Evolutionary conservation across 2,797 vertebrate genomes (phyloP).

Genomic region (Aeoliscus strigatus): DNA sequence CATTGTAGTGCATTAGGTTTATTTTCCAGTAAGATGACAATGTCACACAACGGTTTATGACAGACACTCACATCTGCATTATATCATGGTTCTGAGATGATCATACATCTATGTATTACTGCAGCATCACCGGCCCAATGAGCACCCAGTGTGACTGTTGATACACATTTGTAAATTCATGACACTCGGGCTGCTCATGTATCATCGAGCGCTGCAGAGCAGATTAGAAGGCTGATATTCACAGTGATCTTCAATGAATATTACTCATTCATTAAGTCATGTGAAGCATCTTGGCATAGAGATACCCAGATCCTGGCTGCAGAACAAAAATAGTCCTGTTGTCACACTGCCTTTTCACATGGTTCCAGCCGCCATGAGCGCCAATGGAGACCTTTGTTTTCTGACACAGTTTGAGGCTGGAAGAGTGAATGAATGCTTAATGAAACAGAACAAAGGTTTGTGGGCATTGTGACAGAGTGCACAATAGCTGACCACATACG

Average conservation of each 20-base stretch:
- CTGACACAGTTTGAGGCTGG: slow-evolving; percentile 70
- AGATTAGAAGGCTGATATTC: slow-evolving; percentile 1
- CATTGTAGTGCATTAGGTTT: too few species aligned
- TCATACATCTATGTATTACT: not conserved
- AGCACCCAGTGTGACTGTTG: not conserved
- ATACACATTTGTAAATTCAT: not conserved
- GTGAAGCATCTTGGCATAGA: slow-evolving; percentile 43
- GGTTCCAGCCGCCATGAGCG: slow-evolving; percentile 45
- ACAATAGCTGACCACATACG: slow-evolving; percentile 31
- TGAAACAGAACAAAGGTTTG: slow-evolving; percentile 63
- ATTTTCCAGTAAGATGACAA: too few species aligned
- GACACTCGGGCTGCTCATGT: not conserved
- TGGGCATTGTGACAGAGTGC: slow-evolving; percentile 34
- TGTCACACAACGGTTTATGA: too few species aligned
- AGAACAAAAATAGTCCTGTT: slow-evolving; percentile 64
- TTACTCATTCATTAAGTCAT: slow-evolving; percentile 54
- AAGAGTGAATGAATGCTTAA: slow-evolving; percentile 69
- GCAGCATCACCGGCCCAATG: not conserved
- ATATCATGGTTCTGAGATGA: too few species aligned
- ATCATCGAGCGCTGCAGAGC: not conserved
- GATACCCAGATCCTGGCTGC: slow-evolving; percentile 49
- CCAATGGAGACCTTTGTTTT: slow-evolving; percentile 72
- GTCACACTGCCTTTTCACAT: slow-evolving; percentile 59
- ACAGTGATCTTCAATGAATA: slow-evolving; percentile 21
- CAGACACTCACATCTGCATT: too few species aligned